Conservation (phyloP, 2,113 vertebrate species). For the Leiothrix lutea region DNA sequence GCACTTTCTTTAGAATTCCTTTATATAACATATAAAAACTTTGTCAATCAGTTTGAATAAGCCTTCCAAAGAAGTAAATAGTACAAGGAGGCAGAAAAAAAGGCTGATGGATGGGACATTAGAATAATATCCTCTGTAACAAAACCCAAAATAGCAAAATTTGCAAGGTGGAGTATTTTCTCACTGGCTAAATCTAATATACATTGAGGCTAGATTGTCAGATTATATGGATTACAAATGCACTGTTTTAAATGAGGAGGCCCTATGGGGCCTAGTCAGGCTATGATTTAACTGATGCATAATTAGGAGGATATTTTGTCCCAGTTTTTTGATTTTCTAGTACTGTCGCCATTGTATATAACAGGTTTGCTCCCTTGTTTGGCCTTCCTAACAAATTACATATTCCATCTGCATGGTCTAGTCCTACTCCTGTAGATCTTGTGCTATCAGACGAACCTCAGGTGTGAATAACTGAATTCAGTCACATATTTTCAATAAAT, state of each 20-base stretch:
- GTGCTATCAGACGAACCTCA: neutral
- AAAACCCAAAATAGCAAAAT: neutral
- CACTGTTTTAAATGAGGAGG: neutral
- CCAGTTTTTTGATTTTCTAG: neutral
- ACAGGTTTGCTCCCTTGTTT: neutral
- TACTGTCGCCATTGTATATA: neutral
- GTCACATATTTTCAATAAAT: neutral
- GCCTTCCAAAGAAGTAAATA: neutral
- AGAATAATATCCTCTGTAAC: neutral
- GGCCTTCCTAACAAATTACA: neutral
- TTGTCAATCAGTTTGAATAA: neutral
- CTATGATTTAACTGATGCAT: neutral
- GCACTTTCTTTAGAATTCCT: neutral
- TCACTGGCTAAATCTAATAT: neutral
- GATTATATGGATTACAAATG: neutral
- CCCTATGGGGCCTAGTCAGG: neutral
- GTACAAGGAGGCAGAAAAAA: neutral
- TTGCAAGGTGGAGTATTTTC: neutral
- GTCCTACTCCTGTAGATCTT: neutral
- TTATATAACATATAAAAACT: neutral
- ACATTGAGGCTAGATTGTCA: neutral
- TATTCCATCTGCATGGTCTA: neutral
- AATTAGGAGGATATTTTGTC: neutral
- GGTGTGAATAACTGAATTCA: neutral
- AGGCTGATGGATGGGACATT: neutral